phyloP scores from a whole-genome alignment of 2,113 vertebrate species.

The Eudyptes chrysolophus region DNA sequence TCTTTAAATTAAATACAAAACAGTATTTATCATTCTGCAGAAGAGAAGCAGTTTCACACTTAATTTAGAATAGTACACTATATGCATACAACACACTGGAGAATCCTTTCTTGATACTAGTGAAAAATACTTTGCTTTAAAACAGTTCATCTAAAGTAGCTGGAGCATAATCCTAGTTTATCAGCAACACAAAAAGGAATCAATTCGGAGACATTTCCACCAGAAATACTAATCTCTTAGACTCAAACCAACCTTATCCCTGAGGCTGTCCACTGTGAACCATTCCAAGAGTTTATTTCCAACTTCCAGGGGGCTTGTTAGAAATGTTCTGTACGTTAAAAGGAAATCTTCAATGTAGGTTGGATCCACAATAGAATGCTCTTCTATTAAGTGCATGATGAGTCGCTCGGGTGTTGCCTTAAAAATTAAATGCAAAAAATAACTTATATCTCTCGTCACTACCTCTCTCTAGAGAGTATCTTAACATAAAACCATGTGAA shows the following conservation, averaged over 20 bases:
- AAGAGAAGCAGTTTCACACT: background rate
- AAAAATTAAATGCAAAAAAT: conserved; percentile 48
- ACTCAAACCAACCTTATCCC: conserved; percentile 87
- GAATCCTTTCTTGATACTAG: background rate
- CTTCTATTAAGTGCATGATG: conserved; percentile 97
- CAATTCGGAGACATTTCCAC: background rate
- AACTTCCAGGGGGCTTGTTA: conserved; percentile 90
- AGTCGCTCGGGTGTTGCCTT: conserved; percentile 94
- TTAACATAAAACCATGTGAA: background rate
- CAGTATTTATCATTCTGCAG: background rate
- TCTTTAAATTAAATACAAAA: background rate
- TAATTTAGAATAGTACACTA: background rate
- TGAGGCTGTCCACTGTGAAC: conserved; percentile 89
- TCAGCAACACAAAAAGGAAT: background rate
- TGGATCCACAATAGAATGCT: conserved; percentile 96
- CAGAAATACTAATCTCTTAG: background rate
- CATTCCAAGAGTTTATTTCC: conserved; percentile 93
- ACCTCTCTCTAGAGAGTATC: background rate
- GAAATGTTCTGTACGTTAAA: conserved; percentile 93
- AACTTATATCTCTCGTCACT: background rate
- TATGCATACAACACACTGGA: background rate
- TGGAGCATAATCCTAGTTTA: background rate
- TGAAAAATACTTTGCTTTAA: background rate
- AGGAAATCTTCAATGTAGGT: conserved; percentile 98
- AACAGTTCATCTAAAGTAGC: background rate